Base-by-base conservation (phyloP, 2,113 vertebrate genomes). In the Euleptes europaea region DNA sequence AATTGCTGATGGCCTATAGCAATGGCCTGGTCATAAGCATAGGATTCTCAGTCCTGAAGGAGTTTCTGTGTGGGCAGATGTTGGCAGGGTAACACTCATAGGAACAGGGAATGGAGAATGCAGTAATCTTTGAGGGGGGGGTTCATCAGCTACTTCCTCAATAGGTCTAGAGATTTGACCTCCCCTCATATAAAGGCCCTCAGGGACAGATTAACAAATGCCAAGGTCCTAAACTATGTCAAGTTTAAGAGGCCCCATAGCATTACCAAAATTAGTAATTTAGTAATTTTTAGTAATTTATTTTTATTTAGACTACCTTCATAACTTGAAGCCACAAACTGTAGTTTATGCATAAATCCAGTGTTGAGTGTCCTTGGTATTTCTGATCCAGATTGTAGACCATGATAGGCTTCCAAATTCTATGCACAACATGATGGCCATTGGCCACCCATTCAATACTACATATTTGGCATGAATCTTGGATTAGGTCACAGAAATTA, bases 401-500 rank as follows among this genome's bases (percentile, higher is more conserved):
- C 47, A 69, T 70, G 65, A 42, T 2, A 31, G 28, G 1, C 84
- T 89, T 80, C 75, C 35, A 91, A 89, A 85, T 79, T 35, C 4
- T 72, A 0, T 66, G 14, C 72, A 31, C 38, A 73, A 73, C 71
- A 82, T 28, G 69, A 80, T 86, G 77, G 2, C 19, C 15, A 47
- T 38, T 0, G 73, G 57, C 60, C 74, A 83, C 1, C 54, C 49
- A 54, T 49, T 49, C 42, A 66, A 2, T 78, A 28, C 21, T 69
- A 44, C 65, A 26, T 81, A 82, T 87, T 86, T 78, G 76, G n/a
- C 54, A 51, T 23, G 38, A 23, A 65, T 84, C 72, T 83, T 57
- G 65, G n/a, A 38, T 78, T 88, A 87, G 80, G 87, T 92, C 66
- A 88, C 51, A 86, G 84, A 89, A 47, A 3, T 74, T 44, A 83